Base-by-base conservation (phyloP, 37 sponge, comb jelly and placozoan species). In the Ianthella basta region DNA sequence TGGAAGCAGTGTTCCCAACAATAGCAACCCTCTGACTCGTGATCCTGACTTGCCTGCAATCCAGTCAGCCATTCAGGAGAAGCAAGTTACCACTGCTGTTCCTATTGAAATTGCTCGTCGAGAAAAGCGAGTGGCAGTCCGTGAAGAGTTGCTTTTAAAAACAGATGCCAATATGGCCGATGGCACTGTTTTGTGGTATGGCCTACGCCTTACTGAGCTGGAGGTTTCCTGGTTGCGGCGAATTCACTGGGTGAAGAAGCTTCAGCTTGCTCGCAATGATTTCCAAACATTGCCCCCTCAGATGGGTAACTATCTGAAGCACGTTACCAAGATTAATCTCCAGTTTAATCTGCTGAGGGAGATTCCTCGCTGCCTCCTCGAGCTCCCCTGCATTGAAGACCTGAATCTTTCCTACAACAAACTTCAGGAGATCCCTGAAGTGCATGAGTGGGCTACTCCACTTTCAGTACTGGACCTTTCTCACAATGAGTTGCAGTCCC, bases 361-460 rank as follows among this genome's bases (percentile, higher is more conserved):
- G 23, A 83, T 97, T 4, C 98, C 98, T 19, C 82, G 84, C 39
- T 83, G 82, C 60, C 77, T 97, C 39, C 78, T 97, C 16, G 94
- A 95, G 80, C 73, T 97, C 61, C 96, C 98, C 1, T 75, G 83
- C 35, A 86, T 95, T 14, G 60, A 39, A 32, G 91, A 89, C 60
- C 92, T 97, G 60, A 97, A 92, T 56, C 84, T 93, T n/a, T 89
- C 96, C 23, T 59, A 84, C 65, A 97, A 97, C 85, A 55, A 69
- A 39, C 87, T 97, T 15, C 55, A 34, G 19, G 94, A 93, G 33
- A 65, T 97, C 5, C 94, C 94, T 16, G 94, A 92, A 13, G 79
- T 88, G 0, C 79, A 82, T 19, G 91, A 90, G 72, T 94, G 95
- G 91, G 86, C 98, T 4, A 53, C 85, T 18, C 84, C 87, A 36